These are phyloP conservation scores for Illadopsis cleaveri DNA, from an alignment of 2,113 vertebrate species.

Conservation along the genomic window DNA sequence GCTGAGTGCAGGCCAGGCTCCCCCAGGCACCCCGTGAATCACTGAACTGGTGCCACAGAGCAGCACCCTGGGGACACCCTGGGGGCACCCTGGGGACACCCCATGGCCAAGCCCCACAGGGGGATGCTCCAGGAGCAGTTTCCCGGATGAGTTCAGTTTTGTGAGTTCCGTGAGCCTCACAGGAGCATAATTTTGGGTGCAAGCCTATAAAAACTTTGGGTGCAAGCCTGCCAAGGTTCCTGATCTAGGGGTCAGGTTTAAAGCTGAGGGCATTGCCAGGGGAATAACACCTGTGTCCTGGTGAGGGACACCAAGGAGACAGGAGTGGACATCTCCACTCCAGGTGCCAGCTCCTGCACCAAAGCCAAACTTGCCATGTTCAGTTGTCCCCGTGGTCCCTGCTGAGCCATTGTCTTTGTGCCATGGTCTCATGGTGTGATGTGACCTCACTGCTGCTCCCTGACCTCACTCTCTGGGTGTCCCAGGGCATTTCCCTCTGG, in stretches of 20 bases:
- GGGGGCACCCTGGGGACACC: neutral
- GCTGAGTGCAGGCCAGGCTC: fast-evolving
- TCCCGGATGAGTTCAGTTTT: neutral
- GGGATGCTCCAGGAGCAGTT: neutral
- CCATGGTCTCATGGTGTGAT: neutral
- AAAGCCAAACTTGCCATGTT: neutral
- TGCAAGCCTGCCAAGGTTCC: neutral
- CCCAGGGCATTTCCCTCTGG: neutral
- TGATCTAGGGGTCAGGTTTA: neutral
- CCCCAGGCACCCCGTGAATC: neutral
- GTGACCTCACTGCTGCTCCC: neutral
- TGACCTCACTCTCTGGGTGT: neutral
- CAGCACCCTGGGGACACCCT: neutral
- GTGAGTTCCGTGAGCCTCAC: neutral
- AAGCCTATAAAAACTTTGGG: neutral
- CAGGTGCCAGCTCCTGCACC: neutral
- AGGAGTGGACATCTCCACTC: neutral
- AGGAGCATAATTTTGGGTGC: neutral
- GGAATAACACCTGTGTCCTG: neutral
- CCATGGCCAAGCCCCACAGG: neutral
- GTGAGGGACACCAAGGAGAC: fast-evolving
- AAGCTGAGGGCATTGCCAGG: neutral
- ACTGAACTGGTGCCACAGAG: neutral
- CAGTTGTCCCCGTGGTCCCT: neutral
- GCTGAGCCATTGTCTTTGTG: neutral